Base-by-base conservation (phyloP, 37 sponge, comb jelly and placozoan species). In the Cladorhizidae sp. region DNA sequence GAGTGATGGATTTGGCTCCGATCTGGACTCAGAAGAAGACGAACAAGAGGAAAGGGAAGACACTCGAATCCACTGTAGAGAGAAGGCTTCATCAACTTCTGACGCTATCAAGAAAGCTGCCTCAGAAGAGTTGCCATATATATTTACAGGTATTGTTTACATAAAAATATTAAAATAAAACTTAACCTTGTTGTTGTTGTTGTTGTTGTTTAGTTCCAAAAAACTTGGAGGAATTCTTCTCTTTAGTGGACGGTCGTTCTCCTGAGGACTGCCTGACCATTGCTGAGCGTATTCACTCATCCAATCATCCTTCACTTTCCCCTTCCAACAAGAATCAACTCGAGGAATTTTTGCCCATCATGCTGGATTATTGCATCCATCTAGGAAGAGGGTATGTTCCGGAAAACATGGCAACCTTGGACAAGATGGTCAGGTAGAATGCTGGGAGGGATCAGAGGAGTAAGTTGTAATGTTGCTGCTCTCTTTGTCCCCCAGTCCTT, bases 231-330 rank as follows among this genome's bases (percentile, higher is more conserved):
- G 89, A 91, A 17, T 67, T 86, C 18, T 22, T 20, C 3, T 37
- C 65, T 31, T 31, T 85, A 1, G 57, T 85, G 18, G 45, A 67
- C 17, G 36, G 68, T 50, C 81, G 91, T 43, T 61, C 86, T 65
- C 76, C 84, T 1, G 80, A 72, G 3, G 87, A 90, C 57, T 90
- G 86, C 81, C 77, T 63, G 45, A 87, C 88, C 12, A 88, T 85
- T 23, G 61, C 90, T 11, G 85, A 84, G 22, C 83, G 92, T 32
- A 85, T 94, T 33, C 75, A 74, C 31, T 51, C 85, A 3, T 85
- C 83, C 41, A 69, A 90, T 62, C 92, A 88, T 32, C 91, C 82
- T 12, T 83, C 92, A 20, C 65, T 90, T 9, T 58, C 70, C 31
- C 74, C 75, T 37, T 73, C 80, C 23, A 94, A 90, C 67, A 90